Base-by-base conservation (phyloP, 2,888 invertebrate genomes). In the Epinotia brunnichana region DNA sequence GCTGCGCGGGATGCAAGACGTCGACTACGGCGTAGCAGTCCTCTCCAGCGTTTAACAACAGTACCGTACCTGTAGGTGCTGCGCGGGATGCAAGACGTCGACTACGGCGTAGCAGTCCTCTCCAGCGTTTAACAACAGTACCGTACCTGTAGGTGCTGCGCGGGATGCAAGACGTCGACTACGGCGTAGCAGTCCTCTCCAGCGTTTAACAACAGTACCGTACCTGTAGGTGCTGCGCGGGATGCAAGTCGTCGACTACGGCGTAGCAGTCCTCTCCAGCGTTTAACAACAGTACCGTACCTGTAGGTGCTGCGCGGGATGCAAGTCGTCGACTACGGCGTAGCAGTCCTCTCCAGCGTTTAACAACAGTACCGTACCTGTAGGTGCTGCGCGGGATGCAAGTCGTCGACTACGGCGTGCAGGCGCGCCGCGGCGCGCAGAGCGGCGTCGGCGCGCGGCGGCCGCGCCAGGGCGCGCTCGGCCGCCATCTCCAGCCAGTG, bases 11-110 rank as follows among this genome's bases (percentile, higher is more conserved):
- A 35, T 35, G 2, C 35, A 35, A 35, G 35, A 3, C 35, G 35
- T 35, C 35, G 35, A 35, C 35, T 2, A 35, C 35, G 35, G 35
- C 35, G 21, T 24, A 2, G 21, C 21, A 24, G 1, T 24, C 21
- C 21, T 24, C 21, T 24, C 21, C 21, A 24, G 21, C 21, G 21
- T 24, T 24, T 2, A 24, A 24, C 21, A 24, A 2, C 21, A 24
- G 21, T 10, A 13, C 15, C 21, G 97, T 74, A 97, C 97, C 82
- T 96, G 94, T 24, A 94, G 70, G 10, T 94, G 91, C 62, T 88
- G 90, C 2, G 53, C 53, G 53, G 53, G 53, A n/a, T 53, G 19
- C 53, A 53, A n/a, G 53, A 84, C 83, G 71, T 89, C 35, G 35
- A 35, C 35, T 2, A 35, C 35, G 35, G 35, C n/a, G n/a, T n/a